Percentiles rank a stretch among this genome's conserved stretches.
Evolutionary conservation across 2,113 vertebrate species (phyloP).

Genomic region (Gymnogyps californianus): DNA sequence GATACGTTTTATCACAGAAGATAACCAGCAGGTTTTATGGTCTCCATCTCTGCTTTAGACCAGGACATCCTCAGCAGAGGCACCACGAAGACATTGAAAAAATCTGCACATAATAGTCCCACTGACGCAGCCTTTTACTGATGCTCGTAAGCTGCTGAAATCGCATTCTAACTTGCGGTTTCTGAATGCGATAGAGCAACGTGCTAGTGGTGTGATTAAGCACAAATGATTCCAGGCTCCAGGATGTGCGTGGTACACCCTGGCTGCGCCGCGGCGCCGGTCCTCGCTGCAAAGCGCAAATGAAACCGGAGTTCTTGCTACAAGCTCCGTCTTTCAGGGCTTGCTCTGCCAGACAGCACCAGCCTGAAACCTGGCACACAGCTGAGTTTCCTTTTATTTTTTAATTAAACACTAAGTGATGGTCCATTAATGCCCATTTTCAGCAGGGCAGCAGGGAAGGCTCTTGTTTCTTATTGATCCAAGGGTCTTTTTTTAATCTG

Average conservation of each 20-base stretch:
- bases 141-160: not conserved
- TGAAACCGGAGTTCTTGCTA: accelerated
- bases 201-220: not conserved
- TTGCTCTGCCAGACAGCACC: not conserved
- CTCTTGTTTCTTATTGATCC: not conserved
- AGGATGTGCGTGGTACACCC: accelerated
- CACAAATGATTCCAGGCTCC: not conserved
- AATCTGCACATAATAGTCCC: not conserved
- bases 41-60: not conserved
- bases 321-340: not conserved
- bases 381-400: not conserved
- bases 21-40: not conserved
- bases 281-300: not conserved
- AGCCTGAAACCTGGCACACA: not conserved
- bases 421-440: not conserved
- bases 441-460: not conserved
- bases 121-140: not conserved
- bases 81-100: not conserved
- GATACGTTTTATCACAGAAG: accelerated
- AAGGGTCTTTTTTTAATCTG: not conserved
- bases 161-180: accelerated
- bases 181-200: accelerated
- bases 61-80: not conserved
- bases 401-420: not conserved
- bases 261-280: accelerated